These are phyloP conservation scores for Microctonus aethiopoides DNA, from an alignment of 2,888 invertebrate species.

Conservation along the genomic window DNA sequence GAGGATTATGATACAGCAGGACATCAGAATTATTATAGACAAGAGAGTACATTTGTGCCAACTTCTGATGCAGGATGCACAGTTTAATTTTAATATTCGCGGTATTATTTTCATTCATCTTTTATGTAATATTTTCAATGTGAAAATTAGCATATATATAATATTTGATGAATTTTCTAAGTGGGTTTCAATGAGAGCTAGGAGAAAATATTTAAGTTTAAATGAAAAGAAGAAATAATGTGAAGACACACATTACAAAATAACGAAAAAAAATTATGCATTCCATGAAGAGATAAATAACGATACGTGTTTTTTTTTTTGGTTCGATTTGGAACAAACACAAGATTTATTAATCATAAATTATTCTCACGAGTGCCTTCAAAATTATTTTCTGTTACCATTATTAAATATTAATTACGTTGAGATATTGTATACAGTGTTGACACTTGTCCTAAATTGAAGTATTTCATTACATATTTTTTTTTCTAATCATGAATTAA, in stretches of 20 bases:
- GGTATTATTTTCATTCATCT: slow-evolving; percentile 3
- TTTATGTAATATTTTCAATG: background rate
- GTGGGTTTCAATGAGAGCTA: background rate
- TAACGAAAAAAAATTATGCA: slow-evolving; percentile 40
- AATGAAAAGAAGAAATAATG: slow-evolving; percentile 20
- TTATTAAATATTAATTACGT: too few species aligned
- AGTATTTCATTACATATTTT: too few species aligned
- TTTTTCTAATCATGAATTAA: too few species aligned
- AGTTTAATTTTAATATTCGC: slow-evolving; percentile 52
- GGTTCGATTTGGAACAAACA: background rate
- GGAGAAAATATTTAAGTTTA: slow-evolving; percentile 25
- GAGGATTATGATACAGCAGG: slow-evolving; percentile 57
- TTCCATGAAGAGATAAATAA: slow-evolving; percentile 38
- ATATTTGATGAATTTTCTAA: background rate
- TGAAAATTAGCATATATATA: background rate
- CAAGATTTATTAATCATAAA: slow-evolving; percentile 2
- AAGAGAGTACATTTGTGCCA: slow-evolving; percentile 60
- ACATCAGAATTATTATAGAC: slow-evolving; percentile 55
- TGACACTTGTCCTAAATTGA: too few species aligned
- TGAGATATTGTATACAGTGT: too few species aligned
- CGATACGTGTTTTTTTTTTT: slow-evolving; percentile 23
- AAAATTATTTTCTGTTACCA: slow-evolving; percentile 6
- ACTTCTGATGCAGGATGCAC: slow-evolving; percentile 61
- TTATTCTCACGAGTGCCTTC: background rate
- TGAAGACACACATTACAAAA: background rate